A percentile compares a stretch with the other conserved stretches of the same genome.
Evolutionary conservation across 1,140 invertebrate genomes (phyloP).

Genomic region (Drosophila dunni): DNA sequence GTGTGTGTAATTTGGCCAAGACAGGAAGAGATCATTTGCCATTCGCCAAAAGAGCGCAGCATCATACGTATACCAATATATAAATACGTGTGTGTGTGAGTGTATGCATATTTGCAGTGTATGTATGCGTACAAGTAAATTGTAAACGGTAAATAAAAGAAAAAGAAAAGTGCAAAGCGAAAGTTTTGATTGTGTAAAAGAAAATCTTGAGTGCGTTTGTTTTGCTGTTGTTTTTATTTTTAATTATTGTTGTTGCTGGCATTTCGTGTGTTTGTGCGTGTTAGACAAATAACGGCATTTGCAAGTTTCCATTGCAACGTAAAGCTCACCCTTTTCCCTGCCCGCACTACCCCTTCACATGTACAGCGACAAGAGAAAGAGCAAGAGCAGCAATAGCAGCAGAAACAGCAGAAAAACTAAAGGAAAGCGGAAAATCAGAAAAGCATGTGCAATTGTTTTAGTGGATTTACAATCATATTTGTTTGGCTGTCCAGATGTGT

Average conservation of each 20-base stretch:
- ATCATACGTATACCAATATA: slow-evolving; percentile 10
- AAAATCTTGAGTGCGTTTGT: slow-evolving; percentile 50
- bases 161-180: slow-evolving; percentile 79
- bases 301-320: slow-evolving; percentile 4
- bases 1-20: slow-evolving; percentile 42
- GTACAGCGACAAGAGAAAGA: slow-evolving; percentile 29
- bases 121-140: slow-evolving; percentile 16
- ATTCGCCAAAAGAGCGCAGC: slow-evolving; percentile 52
- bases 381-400: neutral
- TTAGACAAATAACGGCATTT: slow-evolving; percentile 32
- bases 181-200: slow-evolving; percentile 61
- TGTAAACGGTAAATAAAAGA: slow-evolving; percentile 50
- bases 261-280: slow-evolving; percentile 9
- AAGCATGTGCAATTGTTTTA: slow-evolving; percentile 56
- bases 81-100: neutral
- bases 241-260: neutral
- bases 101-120: slow-evolving; percentile 5
- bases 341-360: slow-evolving; percentile 8
- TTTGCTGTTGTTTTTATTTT: slow-evolving; percentile 20
- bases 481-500: slow-evolving; percentile 72
- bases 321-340: neutral
- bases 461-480: slow-evolving; percentile 57
- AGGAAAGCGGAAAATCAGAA: slow-evolving; percentile 54
- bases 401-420: slow-evolving; percentile 36
- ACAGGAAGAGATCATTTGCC: slow-evolving; percentile 70